Conservation (phyloP, 2,888 invertebrate genomes). For the Diarsia rubi region DNA sequence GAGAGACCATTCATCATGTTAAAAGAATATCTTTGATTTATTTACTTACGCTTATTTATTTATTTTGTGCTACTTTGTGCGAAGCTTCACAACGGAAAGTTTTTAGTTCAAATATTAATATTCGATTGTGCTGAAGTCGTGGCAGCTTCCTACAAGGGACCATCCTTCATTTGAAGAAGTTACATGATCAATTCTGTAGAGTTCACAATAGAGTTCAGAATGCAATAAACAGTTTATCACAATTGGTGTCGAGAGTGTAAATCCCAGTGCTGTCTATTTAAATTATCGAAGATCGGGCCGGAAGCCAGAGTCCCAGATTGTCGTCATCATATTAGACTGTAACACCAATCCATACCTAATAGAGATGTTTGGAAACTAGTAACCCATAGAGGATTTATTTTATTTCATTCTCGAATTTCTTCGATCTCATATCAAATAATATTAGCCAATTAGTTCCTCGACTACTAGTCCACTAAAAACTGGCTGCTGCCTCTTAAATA, state of each 20-base stretch:
- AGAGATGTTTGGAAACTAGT: neutral
- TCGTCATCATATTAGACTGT: slow-evolving; percentile 22
- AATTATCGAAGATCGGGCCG: slow-evolving; percentile 55
- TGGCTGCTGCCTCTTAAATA: neutral
- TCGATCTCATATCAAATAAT: neutral
- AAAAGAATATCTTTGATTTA: slow-evolving; percentile 50
- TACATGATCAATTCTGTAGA: slow-evolving; percentile 2
- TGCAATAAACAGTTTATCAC: slow-evolving; percentile 36
- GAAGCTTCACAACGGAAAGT: slow-evolving; percentile 23
- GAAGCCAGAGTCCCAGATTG: slow-evolving; percentile 42
- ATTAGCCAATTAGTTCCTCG: neutral
- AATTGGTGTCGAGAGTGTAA: slow-evolving; percentile 50
- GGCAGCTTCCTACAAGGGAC: slow-evolving; percentile 28
- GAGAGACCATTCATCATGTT: slow-evolving; percentile 55
- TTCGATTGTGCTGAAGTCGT: slow-evolving; percentile 37
- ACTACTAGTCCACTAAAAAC: neutral
- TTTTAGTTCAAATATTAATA: slow-evolving; percentile 42
- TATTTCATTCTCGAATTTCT: neutral
- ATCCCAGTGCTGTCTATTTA: slow-evolving; percentile 53
- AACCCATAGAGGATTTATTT: neutral
- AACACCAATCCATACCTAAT: neutral
- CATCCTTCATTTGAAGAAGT: slow-evolving; percentile 8
- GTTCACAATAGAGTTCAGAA: slow-evolving; percentile 38
- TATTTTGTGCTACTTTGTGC: slow-evolving; percentile 10
- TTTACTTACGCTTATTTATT: slow-evolving; percentile 39